Evolutionary conservation across 2,888 invertebrate species (phyloP).

Genomic region (Pyrocoelia pectoralis): DNA sequence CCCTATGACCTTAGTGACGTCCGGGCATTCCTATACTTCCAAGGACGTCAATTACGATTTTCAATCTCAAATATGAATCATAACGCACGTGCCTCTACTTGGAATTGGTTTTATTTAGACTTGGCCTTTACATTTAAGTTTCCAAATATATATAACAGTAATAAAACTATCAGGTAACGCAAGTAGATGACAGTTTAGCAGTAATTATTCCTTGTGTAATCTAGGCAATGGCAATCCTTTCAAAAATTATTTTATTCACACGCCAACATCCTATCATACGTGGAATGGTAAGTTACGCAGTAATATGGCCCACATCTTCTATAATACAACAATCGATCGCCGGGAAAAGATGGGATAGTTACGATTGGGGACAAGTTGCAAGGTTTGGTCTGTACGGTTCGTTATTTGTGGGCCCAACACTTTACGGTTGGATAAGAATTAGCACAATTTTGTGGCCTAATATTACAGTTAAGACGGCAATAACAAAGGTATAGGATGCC

Average conservation of each 20-base stretch:
- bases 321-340: constrained; percentile 76
- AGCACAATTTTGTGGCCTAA: constrained; percentile 80
- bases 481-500: constrained; percentile 25
- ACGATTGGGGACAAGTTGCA: constrained; percentile 73
- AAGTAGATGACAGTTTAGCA: no score
- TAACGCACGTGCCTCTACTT: not conserved
- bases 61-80: not conserved
- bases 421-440: constrained; percentile 81
- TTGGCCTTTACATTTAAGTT: not conserved
- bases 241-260: constrained; percentile 60
- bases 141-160: no score
- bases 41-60: not conserved
- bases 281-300: constrained; percentile 76
- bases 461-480: constrained; percentile 6
- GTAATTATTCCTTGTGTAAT: not conserved
- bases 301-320: constrained; percentile 78
- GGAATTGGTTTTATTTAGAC: not conserved
- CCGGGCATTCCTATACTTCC: not conserved
- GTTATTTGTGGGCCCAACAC: constrained; percentile 80
- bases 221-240: constrained; percentile 55
- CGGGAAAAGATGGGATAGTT: constrained; percentile 70
- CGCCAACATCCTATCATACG: constrained; percentile 63
- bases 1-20: not conserved
- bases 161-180: no score
- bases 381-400: constrained; percentile 83